Percentiles rank a stretch among this genome's conserved stretches.
These are phyloP conservation scores for Odocoileus virginianus DNA, from an alignment of 2,113 vertebrate species.

Conservation along the genomic window DNA sequence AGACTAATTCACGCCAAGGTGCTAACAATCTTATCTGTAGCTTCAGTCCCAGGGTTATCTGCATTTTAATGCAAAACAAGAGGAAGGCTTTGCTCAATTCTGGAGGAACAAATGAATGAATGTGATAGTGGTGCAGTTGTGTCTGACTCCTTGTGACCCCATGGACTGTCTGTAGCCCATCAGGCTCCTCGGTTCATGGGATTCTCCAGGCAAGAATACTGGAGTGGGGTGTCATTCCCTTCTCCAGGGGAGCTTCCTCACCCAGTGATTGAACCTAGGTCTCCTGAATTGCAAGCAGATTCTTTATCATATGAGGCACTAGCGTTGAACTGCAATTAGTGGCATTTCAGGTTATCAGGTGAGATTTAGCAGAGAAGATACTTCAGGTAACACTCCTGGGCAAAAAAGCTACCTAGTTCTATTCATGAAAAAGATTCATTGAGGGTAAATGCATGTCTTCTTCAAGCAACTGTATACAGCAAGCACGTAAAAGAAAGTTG, in stretches of 20 bases:
- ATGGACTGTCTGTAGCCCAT: too few relatives aligned
- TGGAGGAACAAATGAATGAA: not conserved
- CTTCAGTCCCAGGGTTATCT: not conserved
- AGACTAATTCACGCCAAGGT: not conserved
- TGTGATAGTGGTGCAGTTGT: not conserved
- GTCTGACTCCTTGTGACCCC: too few relatives aligned
- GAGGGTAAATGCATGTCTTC: not conserved
- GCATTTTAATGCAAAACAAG: slow-evolving; percentile 23
- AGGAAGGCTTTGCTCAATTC: not conserved
- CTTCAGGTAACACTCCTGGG: not conserved
- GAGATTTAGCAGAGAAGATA: not conserved
- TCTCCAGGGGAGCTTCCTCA: too few relatives aligned
- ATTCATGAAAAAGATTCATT: not conserved
- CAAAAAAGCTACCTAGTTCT: not conserved
- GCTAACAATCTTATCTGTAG: not conserved
- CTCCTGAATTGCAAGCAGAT: not conserved
- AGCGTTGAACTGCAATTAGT: not conserved
- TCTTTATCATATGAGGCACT: not conserved
- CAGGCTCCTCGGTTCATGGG: too few relatives aligned
- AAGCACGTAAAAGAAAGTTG: not conserved
- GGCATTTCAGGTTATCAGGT: not conserved
- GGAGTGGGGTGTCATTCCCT: too few relatives aligned
- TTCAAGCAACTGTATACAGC: not conserved
- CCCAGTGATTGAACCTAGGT: not conserved
- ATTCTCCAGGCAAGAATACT: too few relatives aligned